Evolutionary conservation across 2,888 invertebrate genomes (phyloP).

Genomic region (Xanthostigma xanthostigma): DNA sequence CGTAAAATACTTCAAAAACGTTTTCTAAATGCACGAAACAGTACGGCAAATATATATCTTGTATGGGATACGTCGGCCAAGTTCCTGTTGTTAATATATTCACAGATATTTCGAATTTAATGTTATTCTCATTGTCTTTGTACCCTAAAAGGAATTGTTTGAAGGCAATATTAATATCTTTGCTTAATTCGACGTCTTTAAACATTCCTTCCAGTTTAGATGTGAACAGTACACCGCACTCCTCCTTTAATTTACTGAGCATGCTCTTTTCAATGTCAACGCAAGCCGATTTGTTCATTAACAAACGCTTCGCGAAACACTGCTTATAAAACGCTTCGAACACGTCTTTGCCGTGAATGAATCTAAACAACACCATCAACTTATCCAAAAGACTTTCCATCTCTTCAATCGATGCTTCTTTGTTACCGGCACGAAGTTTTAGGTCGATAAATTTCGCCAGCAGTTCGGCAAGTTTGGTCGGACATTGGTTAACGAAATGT

Average conservation of each 20-base stretch:
- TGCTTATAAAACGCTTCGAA: constrained; percentile 99
- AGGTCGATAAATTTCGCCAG: constrained; percentile 96
- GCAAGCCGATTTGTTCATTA: constrained; percentile 93
- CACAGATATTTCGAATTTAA: constrained; percentile 69
- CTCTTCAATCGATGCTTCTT: constrained; percentile 92
- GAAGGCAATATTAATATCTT: constrained; percentile 86
- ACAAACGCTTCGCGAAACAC: constrained; percentile 85
- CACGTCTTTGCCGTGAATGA: constrained; percentile 97
- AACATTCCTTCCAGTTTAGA: constrained; percentile 99
- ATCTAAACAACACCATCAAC: constrained; percentile 94
- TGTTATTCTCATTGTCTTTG: constrained; percentile 13
- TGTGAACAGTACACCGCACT: constrained; percentile 96
- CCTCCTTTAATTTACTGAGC: constrained; percentile 92
- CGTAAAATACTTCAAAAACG: constrained; percentile 89
- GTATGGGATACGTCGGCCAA: constrained; percentile 90
- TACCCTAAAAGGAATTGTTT: constrained; percentile 46
- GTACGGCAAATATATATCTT: constrained; percentile 74
- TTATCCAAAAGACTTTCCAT: constrained; percentile 85
- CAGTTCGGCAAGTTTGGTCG: constrained; percentile 93
- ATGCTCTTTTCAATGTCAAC: constrained; percentile 98
- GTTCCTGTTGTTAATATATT: constrained; percentile 94
- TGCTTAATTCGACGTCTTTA: constrained; percentile 95
- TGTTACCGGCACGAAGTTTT: constrained; percentile 87
- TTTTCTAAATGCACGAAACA: constrained; percentile 84
- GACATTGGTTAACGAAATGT: constrained; percentile 86